Percentiles rank a stretch among this genome's conserved stretches.
Conservation (phyloP, 2,888 invertebrate species). For the Cheilosia vernalis region DNA sequence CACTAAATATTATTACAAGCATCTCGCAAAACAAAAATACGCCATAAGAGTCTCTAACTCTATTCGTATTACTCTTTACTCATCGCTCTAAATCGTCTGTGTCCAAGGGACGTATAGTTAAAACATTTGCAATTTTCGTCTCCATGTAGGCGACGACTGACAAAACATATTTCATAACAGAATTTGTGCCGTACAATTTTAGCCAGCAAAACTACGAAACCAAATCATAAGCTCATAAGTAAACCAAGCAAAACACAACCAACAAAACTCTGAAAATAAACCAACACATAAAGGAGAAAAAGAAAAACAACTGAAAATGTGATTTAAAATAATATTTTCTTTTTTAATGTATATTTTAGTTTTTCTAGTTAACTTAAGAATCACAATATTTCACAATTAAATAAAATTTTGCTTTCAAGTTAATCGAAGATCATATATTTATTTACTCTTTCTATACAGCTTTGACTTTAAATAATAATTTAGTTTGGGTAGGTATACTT, state of each 20-base stretch:
- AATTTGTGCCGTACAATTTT: too few relatives aligned
- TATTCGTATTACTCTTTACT: background rate
- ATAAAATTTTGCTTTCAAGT: constrained; percentile 55
- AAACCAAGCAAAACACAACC: background rate
- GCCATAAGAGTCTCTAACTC: background rate
- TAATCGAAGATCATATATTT: constrained; percentile 29
- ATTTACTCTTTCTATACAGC: background rate
- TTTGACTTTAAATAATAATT: constrained; percentile 57
- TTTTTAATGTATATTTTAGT: constrained; percentile 59
- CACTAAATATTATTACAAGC: too few relatives aligned
- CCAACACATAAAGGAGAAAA: background rate
- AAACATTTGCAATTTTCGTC: background rate
- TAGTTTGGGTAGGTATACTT: constrained; percentile 40
- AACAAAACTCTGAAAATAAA: constrained; percentile 23
- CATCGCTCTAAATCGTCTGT: background rate
- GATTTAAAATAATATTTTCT: constrained; percentile 57
- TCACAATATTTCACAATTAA: constrained; percentile 70
- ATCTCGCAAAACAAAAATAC: too few relatives aligned
- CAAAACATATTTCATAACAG: too few relatives aligned
- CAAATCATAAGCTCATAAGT: background rate
- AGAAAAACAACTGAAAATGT: constrained; percentile 45
- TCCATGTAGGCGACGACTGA: too few relatives aligned
- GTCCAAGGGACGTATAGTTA: background rate
- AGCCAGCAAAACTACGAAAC: background rate
- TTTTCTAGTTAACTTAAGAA: constrained; percentile 63